Conservation (phyloP, 2,797 vertebrate genomes). For the Mormyrops boulengeri region DNA sequence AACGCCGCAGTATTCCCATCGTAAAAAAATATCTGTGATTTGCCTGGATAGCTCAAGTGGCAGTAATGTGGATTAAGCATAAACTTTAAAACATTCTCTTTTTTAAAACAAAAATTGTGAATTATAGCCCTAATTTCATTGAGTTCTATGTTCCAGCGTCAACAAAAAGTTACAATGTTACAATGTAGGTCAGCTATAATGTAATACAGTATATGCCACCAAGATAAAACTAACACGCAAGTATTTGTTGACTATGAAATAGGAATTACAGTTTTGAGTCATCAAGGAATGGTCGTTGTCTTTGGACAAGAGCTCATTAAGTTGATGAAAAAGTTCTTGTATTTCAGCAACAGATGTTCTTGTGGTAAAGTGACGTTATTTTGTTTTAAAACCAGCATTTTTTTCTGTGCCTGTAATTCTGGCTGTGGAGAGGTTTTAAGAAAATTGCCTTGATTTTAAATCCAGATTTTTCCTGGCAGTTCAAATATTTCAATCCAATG, state of each 20-base stretch:
- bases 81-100: neutral
- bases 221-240: neutral
- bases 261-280: neutral
- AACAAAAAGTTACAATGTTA: neutral
- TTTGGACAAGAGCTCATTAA: slow-evolving; percentile 46
- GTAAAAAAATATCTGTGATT: neutral
- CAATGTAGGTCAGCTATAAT: neutral
- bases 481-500: slow-evolving; percentile 43
- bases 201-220: neutral
- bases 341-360: slow-evolving; percentile 38
- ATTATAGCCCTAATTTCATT: neutral
- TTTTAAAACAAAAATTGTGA: neutral
- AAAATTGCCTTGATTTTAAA: slow-evolving; percentile 54
- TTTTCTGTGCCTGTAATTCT: slow-evolving; percentile 50
- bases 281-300: slow-evolving; percentile 41
- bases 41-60: neutral
- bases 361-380: slow-evolving; percentile 28
- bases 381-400: slow-evolving; percentile 52
- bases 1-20: neutral
- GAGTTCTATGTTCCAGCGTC: neutral
- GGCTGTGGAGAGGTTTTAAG: slow-evolving; percentile 43
- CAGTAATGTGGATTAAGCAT: neutral
- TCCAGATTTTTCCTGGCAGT: slow-evolving; percentile 49
- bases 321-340: slow-evolving; percentile 25
- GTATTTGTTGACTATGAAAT: neutral